Base-by-base conservation (phyloP, 2,888 invertebrate species). In the Trachelus iudaicus region DNA sequence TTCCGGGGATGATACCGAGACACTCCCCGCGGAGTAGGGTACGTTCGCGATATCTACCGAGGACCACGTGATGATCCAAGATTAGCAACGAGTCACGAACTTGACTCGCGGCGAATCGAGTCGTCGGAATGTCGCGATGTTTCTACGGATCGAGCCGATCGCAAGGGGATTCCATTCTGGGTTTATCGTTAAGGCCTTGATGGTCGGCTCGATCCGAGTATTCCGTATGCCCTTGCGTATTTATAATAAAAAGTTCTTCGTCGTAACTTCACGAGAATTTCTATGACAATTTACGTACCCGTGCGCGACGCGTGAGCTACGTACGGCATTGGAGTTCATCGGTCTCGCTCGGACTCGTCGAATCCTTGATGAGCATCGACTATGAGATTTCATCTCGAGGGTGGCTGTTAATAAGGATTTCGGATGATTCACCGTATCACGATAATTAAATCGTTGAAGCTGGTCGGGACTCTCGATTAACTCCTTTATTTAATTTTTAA, bases 401-500 rank as follows among this genome's bases (percentile, higher is more conserved):
- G 56, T 56, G 56, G 56, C 9, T 56, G 9, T 23, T 56, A 56
- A 9, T 56, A 56, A 56, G 56, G 56, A 56, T 56, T 56, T 56
- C 0, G 56, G 23, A 23, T 56, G 56, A 56, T 56, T 56, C 56
- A 56, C 23, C 2, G 23, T 23, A 56, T 56, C 23, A 56, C 56
- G 56, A 56, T 56, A 56, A 56, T 56, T 56, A 56, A 56, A 56
- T 4, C 23, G 56, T 56, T 23, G 56, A 56, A 6, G 56, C 56
- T 15, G 23, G 23, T 23, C 71, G 15, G 33, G 33, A 11, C 12
- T 34, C 69, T 78, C 35, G 76, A 77, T 74, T 35, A 77, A 84
- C 79, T 81, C 79, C 79, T 80, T 68, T 77, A 76, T 80, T 81
- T 78, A 80, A 80, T 81, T 80, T 77, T 81, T 79, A 78, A 35